Percentiles rank a stretch among this genome's conserved stretches.
These are phyloP conservation scores for Neoscelio sp. DNA, from an alignment of 2,888 invertebrate genomes.

Conservation along the genomic window DNA sequence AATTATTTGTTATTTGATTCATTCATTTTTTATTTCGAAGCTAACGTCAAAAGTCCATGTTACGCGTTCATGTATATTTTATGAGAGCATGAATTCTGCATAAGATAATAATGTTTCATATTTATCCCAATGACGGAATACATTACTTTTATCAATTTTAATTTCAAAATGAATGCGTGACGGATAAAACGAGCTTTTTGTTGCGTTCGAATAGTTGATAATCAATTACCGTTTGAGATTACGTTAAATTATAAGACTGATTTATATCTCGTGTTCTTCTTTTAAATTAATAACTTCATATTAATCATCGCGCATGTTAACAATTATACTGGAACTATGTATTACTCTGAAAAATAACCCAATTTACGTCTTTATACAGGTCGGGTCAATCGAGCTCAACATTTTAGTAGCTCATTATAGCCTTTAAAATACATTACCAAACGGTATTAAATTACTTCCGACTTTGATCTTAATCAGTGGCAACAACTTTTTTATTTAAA, in stretches of 20 bases:
- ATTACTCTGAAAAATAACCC: conserved; percentile 29
- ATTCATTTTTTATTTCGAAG: neutral
- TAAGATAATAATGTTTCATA: conserved; percentile 9
- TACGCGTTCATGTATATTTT: conserved; percentile 5
- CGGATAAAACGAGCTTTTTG: neutral
- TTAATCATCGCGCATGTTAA: too few species aligned
- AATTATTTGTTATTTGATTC: neutral
- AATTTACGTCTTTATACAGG: conserved; percentile 28
- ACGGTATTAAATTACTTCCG: conserved; percentile 26
- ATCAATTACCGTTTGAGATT: too few species aligned
- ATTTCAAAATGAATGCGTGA: too few species aligned
- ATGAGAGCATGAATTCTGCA: conserved; percentile 6
- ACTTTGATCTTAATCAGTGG: conserved; percentile 27
- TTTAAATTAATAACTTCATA: too few species aligned
- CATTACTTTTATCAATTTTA: conserved; percentile 12
- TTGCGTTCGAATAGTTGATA: too few species aligned
- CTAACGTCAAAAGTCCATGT: neutral
- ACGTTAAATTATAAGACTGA: too few species aligned
- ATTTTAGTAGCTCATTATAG: conserved; percentile 36
- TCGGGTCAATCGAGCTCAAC: conserved; percentile 38
- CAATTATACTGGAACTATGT: too few species aligned
- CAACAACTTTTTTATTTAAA: conserved; percentile 26
- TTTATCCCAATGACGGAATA: neutral
- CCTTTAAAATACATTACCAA: conserved; percentile 33
- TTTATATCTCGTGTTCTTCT: too few species aligned